These are phyloP conservation scores for Zoanthus gigantus DNA, from an alignment of 92 coral and sea anemone genomes.

Conservation along the genomic window DNA sequence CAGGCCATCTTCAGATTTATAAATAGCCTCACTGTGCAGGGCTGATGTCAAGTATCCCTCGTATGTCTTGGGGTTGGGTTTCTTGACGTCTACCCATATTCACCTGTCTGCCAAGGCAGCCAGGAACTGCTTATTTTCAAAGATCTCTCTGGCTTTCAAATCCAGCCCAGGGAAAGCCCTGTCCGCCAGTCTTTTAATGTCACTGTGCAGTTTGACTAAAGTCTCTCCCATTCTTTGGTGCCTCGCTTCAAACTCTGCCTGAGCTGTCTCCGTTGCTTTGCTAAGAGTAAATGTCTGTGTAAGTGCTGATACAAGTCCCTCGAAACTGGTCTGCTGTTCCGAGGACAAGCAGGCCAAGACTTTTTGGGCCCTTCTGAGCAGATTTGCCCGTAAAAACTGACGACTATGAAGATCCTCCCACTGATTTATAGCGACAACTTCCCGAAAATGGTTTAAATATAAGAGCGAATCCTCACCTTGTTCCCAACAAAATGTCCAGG, in stretches of 20 bases:
- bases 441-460: background rate
- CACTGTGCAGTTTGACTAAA: constrained; percentile 15
- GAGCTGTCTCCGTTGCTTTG: constrained; percentile 17
- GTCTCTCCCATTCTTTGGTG: constrained; percentile 9
- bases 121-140: constrained; percentile 27
- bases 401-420: constrained; percentile 5
- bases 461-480: background rate
- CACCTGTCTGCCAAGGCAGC: background rate
- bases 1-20: background rate
- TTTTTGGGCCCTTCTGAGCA: constrained; percentile 1
- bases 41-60: background rate
- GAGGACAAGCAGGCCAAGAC: background rate
- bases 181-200: background rate
- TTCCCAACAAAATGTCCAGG: constrained; percentile 3
- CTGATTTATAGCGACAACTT: constrained; percentile 1
- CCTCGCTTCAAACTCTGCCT: background rate
- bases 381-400: background rate
- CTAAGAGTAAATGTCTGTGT: background rate
- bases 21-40: background rate
- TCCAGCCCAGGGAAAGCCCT: constrained; percentile 12
- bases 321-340: background rate
- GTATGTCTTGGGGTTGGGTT: constrained; percentile 6
- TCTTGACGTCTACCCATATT: constrained; percentile 7
- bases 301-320: background rate
- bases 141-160: constrained; percentile 7